Evolutionary conservation across 2,888 invertebrate species (phyloP), one percentile per base, ranked within the genome.

Genomic region (Geophilus truncorum): DNA sequence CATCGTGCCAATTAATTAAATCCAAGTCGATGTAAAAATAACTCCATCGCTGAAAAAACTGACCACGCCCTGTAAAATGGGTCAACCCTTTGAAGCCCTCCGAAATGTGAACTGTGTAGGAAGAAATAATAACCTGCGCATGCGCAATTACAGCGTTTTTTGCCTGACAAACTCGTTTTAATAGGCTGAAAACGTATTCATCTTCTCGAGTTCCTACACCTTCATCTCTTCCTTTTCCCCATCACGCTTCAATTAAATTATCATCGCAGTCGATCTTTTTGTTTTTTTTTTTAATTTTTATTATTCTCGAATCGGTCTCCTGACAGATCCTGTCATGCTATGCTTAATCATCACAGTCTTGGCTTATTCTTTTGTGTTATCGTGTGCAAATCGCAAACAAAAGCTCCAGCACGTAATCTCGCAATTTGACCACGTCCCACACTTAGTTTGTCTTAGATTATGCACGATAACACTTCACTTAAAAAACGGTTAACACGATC

Each of bases 1-100:
- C 62, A 62, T 62, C 62, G 62, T 62, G 23, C 62, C 62, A 62
- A 62, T 62, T 62, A 62, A 62, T 62, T 62, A 62, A 62, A 62
- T 25, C 6, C 62, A 12, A 62, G 28, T 62, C 4, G 15, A 25
- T 62, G 9, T 62, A 62, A 62, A 62, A 62, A 62, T 62, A 62
- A 62, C 25, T 23, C 28, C 28, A 62, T 45, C 45, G n/a, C 18
- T 12, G 10, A 62, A 62, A 62, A 62, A 62, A 62, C 10, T 62
- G 62, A 62, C 62, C 62, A 62, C 62, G 28, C 62, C 62, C 62
- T 62, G 23, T 3, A 12, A 62, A 62, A 25, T 62, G 62, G 62
- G 62, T 62, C 62, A 62, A 23, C 25, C 25, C 62, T 62, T 62
- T 62, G 62, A 62, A 62, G 28, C 62, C 18, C 28, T 62, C 62